Conservation (phyloP, 2,888 invertebrate genomes). For the Caenorhabditis wallacei region DNA sequence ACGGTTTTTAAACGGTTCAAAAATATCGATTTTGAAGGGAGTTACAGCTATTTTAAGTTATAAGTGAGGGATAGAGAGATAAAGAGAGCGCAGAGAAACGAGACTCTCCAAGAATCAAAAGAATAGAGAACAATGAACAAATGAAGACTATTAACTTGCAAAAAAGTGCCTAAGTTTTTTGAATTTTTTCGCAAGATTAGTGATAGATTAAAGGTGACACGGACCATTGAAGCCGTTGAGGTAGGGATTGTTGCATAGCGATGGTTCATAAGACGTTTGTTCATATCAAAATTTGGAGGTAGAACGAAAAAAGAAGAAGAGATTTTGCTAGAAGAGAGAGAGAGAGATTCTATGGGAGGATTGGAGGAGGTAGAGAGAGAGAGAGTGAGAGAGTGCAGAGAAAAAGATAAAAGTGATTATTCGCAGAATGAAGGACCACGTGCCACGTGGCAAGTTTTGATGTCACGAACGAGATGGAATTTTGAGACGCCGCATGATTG, state of each 20-base stretch:
- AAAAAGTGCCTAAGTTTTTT: neutral
- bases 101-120: neutral
- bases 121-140: conserved; percentile 27
- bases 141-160: neutral
- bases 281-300: conserved; percentile 41
- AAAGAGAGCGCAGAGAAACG: neutral
- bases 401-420: conserved; percentile 26
- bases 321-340: neutral
- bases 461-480: conserved; percentile 66
- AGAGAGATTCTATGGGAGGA: conserved; percentile 16
- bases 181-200: neutral
- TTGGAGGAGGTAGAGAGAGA: conserved; percentile 21
- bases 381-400: neutral
- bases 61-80: no score
- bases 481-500: conserved; percentile 68
- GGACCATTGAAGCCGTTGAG: conserved; percentile 58
- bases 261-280: conserved; percentile 24
- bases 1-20: no score
- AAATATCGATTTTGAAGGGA: no score
- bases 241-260: conserved; percentile 57
- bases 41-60: no score
- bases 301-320: neutral
- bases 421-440: conserved; percentile 32
- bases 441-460: conserved; percentile 56
- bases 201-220: neutral